These are phyloP conservation scores for Vannuccia rotundouncinata DNA, from an alignment of 2,888 invertebrate genomes.

Conservation along the genomic window DNA sequence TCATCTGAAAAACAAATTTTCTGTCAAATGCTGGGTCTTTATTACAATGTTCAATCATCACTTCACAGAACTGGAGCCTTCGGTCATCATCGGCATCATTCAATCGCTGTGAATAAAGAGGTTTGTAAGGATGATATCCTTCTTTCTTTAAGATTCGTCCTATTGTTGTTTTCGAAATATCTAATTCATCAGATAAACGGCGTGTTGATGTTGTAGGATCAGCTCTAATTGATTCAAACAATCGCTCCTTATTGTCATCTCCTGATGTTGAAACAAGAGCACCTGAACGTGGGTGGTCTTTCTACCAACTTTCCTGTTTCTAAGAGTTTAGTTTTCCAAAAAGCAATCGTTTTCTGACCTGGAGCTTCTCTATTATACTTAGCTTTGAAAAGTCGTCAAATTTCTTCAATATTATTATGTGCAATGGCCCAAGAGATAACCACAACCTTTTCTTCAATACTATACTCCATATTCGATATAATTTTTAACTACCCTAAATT, in stretches of 20 bases:
- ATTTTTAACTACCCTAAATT: neutral
- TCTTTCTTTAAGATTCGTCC: neutral
- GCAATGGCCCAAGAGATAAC: neutral
- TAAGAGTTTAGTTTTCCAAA: neutral
- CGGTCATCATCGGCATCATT: neutral
- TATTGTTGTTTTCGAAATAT: conserved; percentile 11
- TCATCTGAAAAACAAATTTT: conserved; percentile 21
- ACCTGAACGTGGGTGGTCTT: neutral
- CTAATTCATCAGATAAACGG: conserved; percentile 14
- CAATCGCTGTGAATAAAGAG: conserved; percentile 4
- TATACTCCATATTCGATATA: neutral
- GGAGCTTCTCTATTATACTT: neutral
- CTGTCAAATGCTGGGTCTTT: neutral
- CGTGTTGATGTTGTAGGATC: conserved; percentile 1
- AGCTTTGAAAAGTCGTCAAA: neutral
- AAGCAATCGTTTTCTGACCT: neutral
- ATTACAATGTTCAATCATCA: neutral
- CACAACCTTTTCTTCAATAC: neutral
- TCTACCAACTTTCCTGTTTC: neutral
- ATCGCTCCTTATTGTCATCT: neutral
- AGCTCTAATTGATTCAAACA: neutral
- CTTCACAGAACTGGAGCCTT: conserved; percentile 14
- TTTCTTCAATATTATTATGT: neutral
- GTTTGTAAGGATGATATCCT: conserved; percentile 23
- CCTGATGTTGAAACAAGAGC: neutral